Evolutionary conservation across 2,113 vertebrate species (phyloP).

Genomic region (Amblyopsis rosae): DNA sequence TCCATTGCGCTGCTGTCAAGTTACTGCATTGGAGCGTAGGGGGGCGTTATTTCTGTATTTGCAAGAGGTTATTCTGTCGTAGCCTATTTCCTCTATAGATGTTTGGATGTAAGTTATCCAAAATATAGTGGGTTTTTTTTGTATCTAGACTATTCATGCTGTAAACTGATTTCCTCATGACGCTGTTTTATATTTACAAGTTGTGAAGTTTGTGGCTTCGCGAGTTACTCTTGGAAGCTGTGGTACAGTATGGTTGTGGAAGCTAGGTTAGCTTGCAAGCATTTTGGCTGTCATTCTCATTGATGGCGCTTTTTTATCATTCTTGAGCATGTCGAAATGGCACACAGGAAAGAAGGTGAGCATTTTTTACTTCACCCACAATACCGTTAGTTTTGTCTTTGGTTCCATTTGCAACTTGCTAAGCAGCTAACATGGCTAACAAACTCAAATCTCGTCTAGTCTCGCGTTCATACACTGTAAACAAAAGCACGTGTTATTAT

Average conservation of each 20-base stretch:
- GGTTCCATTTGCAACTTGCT: background rate
- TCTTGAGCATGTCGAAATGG: slow-evolving; percentile 31
- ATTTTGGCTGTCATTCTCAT: background rate
- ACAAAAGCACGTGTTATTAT: slow-evolving; percentile 58
- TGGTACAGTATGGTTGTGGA: no score
- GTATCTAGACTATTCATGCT: no score
- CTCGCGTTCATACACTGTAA: slow-evolving; percentile 42
- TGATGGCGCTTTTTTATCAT: background rate
- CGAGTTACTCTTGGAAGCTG: no score
- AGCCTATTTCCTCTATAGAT: background rate
- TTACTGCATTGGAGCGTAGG: slow-evolving; percentile 30
- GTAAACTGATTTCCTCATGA: no score
- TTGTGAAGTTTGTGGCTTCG: background rate
- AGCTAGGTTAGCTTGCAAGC: background rate
- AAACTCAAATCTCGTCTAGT: slow-evolving; percentile 12
- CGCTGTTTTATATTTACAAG: no score
- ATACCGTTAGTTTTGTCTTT: background rate
- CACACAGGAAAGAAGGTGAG: slow-evolving; percentile 68
- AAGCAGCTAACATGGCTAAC: background rate
- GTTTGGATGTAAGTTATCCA: background rate
- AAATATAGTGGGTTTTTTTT: no score
- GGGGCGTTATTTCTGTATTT: slow-evolving; percentile 35
- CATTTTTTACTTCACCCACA: background rate
- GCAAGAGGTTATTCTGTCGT: no score
- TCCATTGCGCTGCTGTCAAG: slow-evolving; percentile 46